Evolutionary conservation across 2,113 vertebrate genomes (phyloP).

Genomic region (Nanorana parkeri): DNA sequence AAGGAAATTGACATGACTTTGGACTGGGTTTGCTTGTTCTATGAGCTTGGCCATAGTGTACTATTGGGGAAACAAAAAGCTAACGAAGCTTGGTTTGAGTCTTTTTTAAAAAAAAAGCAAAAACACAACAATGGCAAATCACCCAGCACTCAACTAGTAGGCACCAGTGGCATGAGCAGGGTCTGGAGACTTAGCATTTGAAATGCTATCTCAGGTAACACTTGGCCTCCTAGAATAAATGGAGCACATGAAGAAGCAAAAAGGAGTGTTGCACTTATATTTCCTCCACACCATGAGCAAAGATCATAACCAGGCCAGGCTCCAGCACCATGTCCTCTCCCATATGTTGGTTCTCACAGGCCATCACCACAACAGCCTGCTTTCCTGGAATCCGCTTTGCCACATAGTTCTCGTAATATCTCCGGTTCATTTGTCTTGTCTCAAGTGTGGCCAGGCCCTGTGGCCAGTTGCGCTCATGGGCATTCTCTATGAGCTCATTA

Average conservation of each 20-base stretch:
- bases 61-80: not conserved
- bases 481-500: conserved; percentile 96
- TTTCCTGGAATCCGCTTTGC: conserved; percentile 97
- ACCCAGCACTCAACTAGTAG: conserved; percentile 11
- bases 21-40: not conserved
- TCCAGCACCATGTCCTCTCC: conserved; percentile 98
- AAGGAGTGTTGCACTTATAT: conserved; percentile 69
- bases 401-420: conserved; percentile 98
- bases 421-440: conserved; percentile 96
- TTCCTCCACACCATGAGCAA: conserved; percentile 94
- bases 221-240: not conserved
- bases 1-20: conserved; percentile 3
- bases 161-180: conserved; percentile 36
- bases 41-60: not conserved
- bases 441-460: conserved; percentile 96
- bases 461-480: conserved; percentile 97
- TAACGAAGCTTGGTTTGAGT: not conserved
- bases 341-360: conserved; percentile 98
- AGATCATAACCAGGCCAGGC: conserved; percentile 97
- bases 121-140: conserved; percentile 27
- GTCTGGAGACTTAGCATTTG: not conserved
- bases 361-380: conserved; percentile 97
- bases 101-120: not conserved
- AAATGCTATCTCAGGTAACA: not conserved
- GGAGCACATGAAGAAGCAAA: conserved; percentile 24